A percentile compares a stretch with the other conserved stretches of the same genome.
Conservation (phyloP, 2,797 vertebrate species). For the Girardinus metallicus region DNA sequence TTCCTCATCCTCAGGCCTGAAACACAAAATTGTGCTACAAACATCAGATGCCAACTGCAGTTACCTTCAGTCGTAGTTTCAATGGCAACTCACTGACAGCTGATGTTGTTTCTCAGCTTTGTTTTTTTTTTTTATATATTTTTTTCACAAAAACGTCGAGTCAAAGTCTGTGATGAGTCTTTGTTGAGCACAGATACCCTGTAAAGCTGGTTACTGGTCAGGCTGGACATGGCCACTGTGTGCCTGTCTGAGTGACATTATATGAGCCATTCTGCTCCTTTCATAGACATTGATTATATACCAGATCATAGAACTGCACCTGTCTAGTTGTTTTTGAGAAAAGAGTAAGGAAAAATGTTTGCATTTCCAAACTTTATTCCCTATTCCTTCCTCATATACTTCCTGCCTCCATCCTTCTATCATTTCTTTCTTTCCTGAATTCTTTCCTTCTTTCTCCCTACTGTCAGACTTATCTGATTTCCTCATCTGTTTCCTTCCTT, state of each 20-base stretch:
- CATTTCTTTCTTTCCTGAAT: not conserved
- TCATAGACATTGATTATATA: too few relatives aligned
- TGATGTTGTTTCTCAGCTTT: not conserved
- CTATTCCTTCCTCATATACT: not conserved
- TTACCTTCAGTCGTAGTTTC: not conserved
- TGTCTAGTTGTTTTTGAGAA: too few relatives aligned
- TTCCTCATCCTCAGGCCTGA: not conserved
- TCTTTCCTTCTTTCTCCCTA: not conserved
- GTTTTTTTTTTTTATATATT: not conserved
- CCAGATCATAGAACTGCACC: too few relatives aligned
- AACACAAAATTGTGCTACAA: too few relatives aligned
- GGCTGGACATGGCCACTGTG: not conserved
- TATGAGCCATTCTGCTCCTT: too few relatives aligned
- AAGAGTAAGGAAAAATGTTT: too few relatives aligned
- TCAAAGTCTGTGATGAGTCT: not conserved
- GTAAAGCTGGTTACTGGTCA: not conserved
- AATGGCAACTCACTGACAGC: not conserved
- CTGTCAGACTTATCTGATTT: not conserved
- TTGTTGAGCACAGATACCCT: not conserved
- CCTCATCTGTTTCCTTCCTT: not conserved
- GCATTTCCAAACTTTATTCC: not conserved
- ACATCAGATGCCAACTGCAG: not conserved
- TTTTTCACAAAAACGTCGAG: not conserved
- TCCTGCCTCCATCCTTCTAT: not conserved
- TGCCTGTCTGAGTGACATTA: not conserved